Conservation (phyloP, 2,797 vertebrate genomes). For the Catharus ustulatus region DNA sequence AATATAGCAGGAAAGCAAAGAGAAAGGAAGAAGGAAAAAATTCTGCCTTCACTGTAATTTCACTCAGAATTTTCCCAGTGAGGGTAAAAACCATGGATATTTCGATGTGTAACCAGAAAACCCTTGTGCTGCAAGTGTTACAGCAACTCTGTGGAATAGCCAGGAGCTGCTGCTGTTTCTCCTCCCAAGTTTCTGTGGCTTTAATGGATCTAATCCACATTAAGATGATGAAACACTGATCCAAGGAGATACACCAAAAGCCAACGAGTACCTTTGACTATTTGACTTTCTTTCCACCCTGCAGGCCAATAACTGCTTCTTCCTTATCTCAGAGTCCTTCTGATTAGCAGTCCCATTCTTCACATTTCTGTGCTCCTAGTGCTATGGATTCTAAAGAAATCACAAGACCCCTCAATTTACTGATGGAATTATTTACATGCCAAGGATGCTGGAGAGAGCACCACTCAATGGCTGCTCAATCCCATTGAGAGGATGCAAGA, state of each 20-base stretch:
- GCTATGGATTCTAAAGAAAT: background rate
- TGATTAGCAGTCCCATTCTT: background rate
- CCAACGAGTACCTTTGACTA: background rate
- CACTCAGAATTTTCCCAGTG: background rate
- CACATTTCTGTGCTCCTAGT: rapidly evolving
- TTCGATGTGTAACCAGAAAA: background rate
- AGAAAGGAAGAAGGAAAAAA: too few species aligned
- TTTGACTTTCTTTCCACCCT: background rate
- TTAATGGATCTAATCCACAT: background rate
- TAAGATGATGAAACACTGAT: background rate
- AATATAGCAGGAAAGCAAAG: background rate
- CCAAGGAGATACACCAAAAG: background rate
- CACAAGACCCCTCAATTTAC: background rate
- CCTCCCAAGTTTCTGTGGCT: background rate
- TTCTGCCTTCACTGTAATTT: background rate
- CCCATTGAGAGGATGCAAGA: background rate
- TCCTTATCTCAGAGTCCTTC: background rate
- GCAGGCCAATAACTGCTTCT: background rate
- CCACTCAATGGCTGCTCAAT: background rate
- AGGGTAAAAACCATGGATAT: rapidly evolving
- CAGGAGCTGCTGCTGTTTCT: background rate
- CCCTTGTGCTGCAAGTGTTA: background rate
- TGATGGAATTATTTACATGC: background rate
- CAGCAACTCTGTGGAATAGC: background rate
- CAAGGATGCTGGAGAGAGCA: background rate